Conservation (phyloP, 2,888 invertebrate species). For the Empis stercorea region DNA sequence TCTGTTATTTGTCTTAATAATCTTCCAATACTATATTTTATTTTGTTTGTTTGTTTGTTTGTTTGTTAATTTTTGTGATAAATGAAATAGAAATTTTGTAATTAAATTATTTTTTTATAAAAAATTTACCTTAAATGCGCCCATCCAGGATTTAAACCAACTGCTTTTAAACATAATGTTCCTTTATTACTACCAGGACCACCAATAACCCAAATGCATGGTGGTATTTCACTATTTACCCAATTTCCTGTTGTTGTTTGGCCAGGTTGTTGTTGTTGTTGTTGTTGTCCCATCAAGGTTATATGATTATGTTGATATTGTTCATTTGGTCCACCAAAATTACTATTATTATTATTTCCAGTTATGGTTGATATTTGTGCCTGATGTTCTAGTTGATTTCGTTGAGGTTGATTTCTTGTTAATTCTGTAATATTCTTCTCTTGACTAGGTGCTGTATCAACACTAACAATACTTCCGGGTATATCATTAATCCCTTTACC, state of each 20-base stretch:
- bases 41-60: too few species aligned
- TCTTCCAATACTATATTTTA: constrained; percentile 53
- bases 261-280: too few species aligned
- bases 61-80: too few species aligned
- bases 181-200: constrained; percentile 90
- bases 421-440: constrained; percentile 27
- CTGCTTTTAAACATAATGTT: constrained; percentile 58
- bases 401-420: constrained; percentile 6
- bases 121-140: constrained; percentile 48
- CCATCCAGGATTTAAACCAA: constrained; percentile 57
- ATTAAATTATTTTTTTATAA: not conserved
- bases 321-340: not conserved
- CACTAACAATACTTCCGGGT: constrained; percentile 50
- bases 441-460: constrained; percentile 44
- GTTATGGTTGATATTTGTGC: constrained; percentile 16
- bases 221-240: constrained; percentile 23
- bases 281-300: constrained; percentile 14
- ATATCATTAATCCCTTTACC: constrained; percentile 42
- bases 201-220: constrained; percentile 54
- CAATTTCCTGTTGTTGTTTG: constrained; percentile 9
- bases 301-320: constrained; percentile 9
- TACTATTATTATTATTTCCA: too few species aligned
- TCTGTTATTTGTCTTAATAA: constrained; percentile 62
- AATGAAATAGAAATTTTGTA: constrained; percentile 1
- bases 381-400: constrained; percentile 10